Evolutionary conservation across 2,797 vertebrate genomes (phyloP).

Genomic region (Labeo calbasu): DNA sequence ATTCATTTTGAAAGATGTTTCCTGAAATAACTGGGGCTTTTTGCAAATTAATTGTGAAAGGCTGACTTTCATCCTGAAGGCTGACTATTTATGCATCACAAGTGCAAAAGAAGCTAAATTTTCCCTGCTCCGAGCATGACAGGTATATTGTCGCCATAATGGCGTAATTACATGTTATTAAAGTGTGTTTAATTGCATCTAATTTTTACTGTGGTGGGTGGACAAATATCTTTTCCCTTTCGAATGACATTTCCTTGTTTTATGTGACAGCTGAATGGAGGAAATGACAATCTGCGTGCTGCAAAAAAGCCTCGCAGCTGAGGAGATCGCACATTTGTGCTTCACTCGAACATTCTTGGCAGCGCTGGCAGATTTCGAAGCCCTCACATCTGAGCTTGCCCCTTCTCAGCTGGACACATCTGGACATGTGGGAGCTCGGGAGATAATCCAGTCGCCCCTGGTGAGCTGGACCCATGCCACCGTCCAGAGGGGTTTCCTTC

Average conservation of each 20-base stretch:
- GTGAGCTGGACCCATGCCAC: slow-evolving; percentile 46
- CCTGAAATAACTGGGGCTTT: not conserved
- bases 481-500: slow-evolving; percentile 46
- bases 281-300: slow-evolving; percentile 6
- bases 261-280: slow-evolving; percentile 39
- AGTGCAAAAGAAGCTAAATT: slow-evolving; percentile 27
- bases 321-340: slow-evolving; percentile 1
- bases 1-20: slow-evolving; percentile 9
- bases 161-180: slow-evolving; percentile 41
- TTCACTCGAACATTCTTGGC: slow-evolving; percentile 31
- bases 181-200: slow-evolving; percentile 41
- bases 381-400: slow-evolving; percentile 15
- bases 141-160: slow-evolving; percentile 45
- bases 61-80: slow-evolving; percentile 38
- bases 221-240: slow-evolving; percentile 36
- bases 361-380: not conserved
- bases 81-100: slow-evolving; percentile 37
- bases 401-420: slow-evolving; percentile 43
- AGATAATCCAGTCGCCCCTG: slow-evolving; percentile 44
- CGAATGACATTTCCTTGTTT: slow-evolving; percentile 31
- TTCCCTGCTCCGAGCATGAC: slow-evolving; percentile 25
- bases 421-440: slow-evolving; percentile 25
- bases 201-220: slow-evolving; percentile 33
- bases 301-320: slow-evolving; percentile 12
- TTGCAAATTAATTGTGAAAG: slow-evolving; percentile 23